Base-by-base conservation (phyloP, 1,140 invertebrate species). In the Hylaeus anthracinus region DNA sequence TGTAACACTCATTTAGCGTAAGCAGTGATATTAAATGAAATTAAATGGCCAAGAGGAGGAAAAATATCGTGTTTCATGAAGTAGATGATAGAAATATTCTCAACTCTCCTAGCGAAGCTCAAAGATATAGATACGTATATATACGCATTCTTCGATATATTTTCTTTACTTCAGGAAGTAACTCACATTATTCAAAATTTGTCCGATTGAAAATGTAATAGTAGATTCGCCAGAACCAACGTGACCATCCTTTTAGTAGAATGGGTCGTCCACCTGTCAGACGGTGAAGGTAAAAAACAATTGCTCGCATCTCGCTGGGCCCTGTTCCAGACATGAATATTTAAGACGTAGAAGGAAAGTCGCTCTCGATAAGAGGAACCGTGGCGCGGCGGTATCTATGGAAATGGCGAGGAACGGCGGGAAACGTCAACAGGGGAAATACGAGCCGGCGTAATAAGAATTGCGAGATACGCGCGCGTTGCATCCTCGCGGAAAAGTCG, bases 401-500 rank as follows among this genome's bases (percentile, higher is more conserved):
- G 66, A 63, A 71, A 78, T 63, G 15, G 45, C 10, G 41, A 63
- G 60, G 66, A 77, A 77, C 39, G 45, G 41, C 37, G 5, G 66
- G 45, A 51, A 72, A 71, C 75, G 75, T 78, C 67, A 72, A 71
- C 75, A 53, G 45, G 75, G 75, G 75, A 63, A 78, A 78, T 72
- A 71, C 67, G 75, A 78, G 75, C 8, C 65, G 1, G 4, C n/a
- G 67, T 72, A 78, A 78, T 78, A 78, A 78, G 75, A 78, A 61
- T 78, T 12, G 75, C 67, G 66, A 53, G 56, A 66, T 75, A 43
- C 43, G 26, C 14, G 12, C n/a, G 1, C 6, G 9, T 43, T 12
- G 61, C 63, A 53, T 39, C 51, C 65, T 3, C 56, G 58, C 9
- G 75, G 39, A 53, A 26, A 72, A 63, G 48, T 78, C 56, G 67